These are phyloP conservation scores for Podargus strigoides DNA, from an alignment of 2,797 vertebrate species.

Conservation along the genomic window DNA sequence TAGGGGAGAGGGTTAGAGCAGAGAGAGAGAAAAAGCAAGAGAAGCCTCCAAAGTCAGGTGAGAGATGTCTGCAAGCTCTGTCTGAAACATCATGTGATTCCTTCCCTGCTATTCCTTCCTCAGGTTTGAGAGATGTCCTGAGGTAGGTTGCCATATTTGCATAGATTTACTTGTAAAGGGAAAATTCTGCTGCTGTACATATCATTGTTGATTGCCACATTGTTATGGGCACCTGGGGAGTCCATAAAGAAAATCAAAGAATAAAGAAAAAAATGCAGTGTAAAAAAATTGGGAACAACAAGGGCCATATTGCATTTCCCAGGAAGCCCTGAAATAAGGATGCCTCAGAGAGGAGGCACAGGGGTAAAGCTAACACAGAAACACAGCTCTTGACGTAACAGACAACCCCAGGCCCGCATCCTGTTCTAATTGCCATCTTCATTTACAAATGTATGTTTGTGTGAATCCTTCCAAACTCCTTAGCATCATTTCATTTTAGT, in stretches of 20 bases:
- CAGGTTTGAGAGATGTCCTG: neutral
- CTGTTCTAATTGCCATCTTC: neutral
- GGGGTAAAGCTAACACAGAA: neutral
- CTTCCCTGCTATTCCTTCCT: neutral
- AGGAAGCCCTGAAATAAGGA: neutral
- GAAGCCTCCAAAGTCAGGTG: neutral
- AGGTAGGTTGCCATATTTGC: neutral
- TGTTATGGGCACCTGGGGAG: neutral
- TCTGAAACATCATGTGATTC: neutral
- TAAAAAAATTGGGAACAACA: neutral
- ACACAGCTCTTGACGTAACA: neutral
- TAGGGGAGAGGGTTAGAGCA: neutral
- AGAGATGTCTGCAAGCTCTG: neutral
- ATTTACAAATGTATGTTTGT: neutral
- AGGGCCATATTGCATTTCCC: neutral
- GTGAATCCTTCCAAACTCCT: neutral
- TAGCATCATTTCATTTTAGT: neutral
- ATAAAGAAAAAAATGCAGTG: neutral
- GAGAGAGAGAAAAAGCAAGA: neutral
- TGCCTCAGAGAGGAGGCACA: neutral
- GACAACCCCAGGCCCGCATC: neutral
- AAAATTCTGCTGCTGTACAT: neutral
- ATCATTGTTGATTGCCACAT: neutral
- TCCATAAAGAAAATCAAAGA: neutral
- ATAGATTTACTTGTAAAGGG: neutral